These are phyloP conservation scores for Drosophila algonquin DNA, from an alignment of 2,888 invertebrate species.

Conservation along the genomic window DNA sequence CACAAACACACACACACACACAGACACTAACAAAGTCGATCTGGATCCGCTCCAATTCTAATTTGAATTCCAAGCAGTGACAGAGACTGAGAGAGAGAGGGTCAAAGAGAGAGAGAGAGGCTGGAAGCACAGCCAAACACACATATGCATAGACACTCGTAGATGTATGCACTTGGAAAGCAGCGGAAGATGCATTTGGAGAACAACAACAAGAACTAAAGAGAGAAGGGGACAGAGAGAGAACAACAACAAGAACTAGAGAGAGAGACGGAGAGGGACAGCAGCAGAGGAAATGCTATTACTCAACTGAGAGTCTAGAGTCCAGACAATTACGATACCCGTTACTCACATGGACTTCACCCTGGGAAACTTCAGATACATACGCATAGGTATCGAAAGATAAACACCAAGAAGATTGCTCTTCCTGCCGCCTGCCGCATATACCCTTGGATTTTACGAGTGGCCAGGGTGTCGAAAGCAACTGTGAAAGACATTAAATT, in stretches of 20 bases:
- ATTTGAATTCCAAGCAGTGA: slow-evolving; percentile 24
- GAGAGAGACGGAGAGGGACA: neutral
- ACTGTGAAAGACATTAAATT: slow-evolving; percentile 34
- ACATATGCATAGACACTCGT: neutral
- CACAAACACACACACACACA: neutral
- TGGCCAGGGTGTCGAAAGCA: slow-evolving; percentile 9
- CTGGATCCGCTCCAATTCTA: slow-evolving; percentile 8
- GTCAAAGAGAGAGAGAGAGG: slow-evolving; percentile 6
- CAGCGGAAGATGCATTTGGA: slow-evolving; percentile 17
- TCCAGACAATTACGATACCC: neutral
- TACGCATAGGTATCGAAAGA: neutral
- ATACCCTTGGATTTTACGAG: neutral
- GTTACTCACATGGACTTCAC: neutral
- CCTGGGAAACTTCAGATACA: no score
- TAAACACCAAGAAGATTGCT: neutral
- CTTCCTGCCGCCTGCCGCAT: neutral
- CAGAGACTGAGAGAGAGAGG: neutral
- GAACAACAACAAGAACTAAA: neutral
- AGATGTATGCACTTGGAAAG: slow-evolving; percentile 9
- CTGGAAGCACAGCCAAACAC: slow-evolving; percentile 6
- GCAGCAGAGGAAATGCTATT: neutral
- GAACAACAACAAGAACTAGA: neutral
- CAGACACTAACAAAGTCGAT: slow-evolving; percentile 1
- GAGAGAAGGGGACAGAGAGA: neutral
- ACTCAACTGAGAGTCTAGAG: neutral